Conservation (phyloP, 1,140 invertebrate genomes). For the Pogonomyrmex barbatus region DNA sequence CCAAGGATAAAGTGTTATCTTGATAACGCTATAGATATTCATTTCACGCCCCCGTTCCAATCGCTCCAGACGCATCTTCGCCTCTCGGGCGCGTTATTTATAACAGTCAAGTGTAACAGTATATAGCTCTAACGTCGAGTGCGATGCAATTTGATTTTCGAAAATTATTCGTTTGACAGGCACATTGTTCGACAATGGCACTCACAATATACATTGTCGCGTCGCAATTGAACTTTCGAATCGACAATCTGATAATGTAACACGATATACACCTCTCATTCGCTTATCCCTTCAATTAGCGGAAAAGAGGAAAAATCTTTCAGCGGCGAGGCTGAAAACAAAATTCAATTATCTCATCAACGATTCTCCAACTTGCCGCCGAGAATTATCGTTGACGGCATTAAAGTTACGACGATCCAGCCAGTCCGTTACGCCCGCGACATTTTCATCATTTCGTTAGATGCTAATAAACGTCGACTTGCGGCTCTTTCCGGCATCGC, state of each 20-base stretch:
- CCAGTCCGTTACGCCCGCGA: constrained; percentile 49
- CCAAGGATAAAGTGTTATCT: constrained; percentile 35
- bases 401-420: constrained; percentile 55
- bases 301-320: constrained; percentile 29
- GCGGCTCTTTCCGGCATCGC: constrained; percentile 51
- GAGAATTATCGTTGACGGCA: constrained; percentile 49
- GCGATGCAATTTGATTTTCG: not conserved
- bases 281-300: constrained; percentile 43
- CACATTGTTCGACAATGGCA: too few relatives aligned
- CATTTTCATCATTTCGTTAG: constrained; percentile 61
- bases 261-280: constrained; percentile 12
- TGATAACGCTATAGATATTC: constrained; percentile 41
- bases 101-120: not conserved
- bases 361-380: constrained; percentile 44
- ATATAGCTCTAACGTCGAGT: not conserved
- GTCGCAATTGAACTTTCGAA: constrained; percentile 22
- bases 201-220: not conserved
- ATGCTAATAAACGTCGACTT: constrained; percentile 55
- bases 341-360: constrained; percentile 50
- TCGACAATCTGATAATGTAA: not conserved
- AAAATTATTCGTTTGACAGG: not conserved
- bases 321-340: constrained; percentile 6
- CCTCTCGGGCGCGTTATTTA: not conserved
- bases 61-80: constrained; percentile 14
- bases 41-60: constrained; percentile 23